Evolutionary conservation across 1,140 invertebrate species (phyloP), one percentile per base, ranked within the genome.

Genomic region (Lanistes nyassanus): DNA sequence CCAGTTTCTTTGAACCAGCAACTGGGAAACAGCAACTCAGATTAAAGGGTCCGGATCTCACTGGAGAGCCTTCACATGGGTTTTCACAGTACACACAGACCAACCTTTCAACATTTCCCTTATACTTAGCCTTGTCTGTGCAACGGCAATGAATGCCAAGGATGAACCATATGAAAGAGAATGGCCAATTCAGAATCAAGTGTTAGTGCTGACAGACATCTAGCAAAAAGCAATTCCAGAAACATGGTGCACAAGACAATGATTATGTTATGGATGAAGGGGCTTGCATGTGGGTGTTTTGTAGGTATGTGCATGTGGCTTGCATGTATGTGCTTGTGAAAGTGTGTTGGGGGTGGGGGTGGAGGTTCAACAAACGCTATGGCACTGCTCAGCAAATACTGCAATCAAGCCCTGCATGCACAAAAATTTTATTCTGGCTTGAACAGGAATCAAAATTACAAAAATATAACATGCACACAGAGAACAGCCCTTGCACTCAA

Each of bases 1-100:
- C 81, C 56, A 82, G 67, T 58, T 82, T 81, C 76, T 77, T 81
- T 37, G 81, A 80, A 62, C 79, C 81, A 34, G 81, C 75, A 26
- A 78, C 74, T 39, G 77, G 77, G 47, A 76, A 79, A 60, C 77
- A 79, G 31, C 75, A 56, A 39, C 76, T 79, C 19, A 79, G 70
- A 36, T 74, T 75, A 39, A 79, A 56, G 26, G 74, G 53, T 29
- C 74, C 71, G 53, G 76, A 79, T 62, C 68, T 76, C 68, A 74
- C 65, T 23, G 70, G 72, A 47, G 77, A 66, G 16, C 74, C 74
- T 29, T 74, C 72, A 64, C 64, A 37, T 6, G 60, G 74, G 53
- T 74, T 75, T 42, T 79, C 77, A 74, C 77, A 76, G 66, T 76
- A 79, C 39, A 79, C 69, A 62, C 60, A 76, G 53, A 74, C 67